Conservation (phyloP, 2,113 vertebrate species). For the Hepsetus odoe region DNA sequence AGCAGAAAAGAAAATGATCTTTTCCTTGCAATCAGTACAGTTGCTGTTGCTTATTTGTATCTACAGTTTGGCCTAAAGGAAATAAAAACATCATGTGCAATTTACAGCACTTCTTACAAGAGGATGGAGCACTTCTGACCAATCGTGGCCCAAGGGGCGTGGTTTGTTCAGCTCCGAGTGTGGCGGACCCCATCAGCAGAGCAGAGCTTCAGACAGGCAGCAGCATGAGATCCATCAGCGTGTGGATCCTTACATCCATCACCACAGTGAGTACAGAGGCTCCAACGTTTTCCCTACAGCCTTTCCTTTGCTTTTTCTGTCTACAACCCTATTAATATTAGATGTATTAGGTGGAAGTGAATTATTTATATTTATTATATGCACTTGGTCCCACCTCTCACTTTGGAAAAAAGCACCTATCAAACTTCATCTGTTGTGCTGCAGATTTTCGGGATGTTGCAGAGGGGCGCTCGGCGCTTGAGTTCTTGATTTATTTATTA, state of each 20-base stretch:
- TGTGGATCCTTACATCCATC: constrained; percentile 27
- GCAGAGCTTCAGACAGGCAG: neutral
- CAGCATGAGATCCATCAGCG: neutral
- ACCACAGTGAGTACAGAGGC: constrained; percentile 39
- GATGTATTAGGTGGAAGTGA: too few relatives aligned
- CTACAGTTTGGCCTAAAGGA: neutral
- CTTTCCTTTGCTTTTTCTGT: neutral
- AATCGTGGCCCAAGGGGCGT: neutral
- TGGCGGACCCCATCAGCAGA: constrained; percentile 8
- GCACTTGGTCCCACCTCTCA: neutral
- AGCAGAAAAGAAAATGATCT: neutral
- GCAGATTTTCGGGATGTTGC: too few relatives aligned
- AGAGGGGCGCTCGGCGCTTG: too few relatives aligned
- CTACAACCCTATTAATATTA: too few relatives aligned
- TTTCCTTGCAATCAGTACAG: too few relatives aligned
- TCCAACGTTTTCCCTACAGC: neutral
- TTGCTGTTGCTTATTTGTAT: neutral
- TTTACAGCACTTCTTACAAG: neutral
- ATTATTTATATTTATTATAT: too few relatives aligned
- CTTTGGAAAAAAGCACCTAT: neutral
- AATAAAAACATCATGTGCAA: neutral
- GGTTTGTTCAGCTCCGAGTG: neutral
- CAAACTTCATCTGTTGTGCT: too few relatives aligned
- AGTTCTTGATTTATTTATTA: too few relatives aligned
- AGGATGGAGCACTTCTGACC: neutral